A percentile compares a stretch with the other conserved stretches of the same genome.
Evolutionary conservation across 2,888 invertebrate species (phyloP).

Genomic region (Tryphoninae sp.): DNA sequence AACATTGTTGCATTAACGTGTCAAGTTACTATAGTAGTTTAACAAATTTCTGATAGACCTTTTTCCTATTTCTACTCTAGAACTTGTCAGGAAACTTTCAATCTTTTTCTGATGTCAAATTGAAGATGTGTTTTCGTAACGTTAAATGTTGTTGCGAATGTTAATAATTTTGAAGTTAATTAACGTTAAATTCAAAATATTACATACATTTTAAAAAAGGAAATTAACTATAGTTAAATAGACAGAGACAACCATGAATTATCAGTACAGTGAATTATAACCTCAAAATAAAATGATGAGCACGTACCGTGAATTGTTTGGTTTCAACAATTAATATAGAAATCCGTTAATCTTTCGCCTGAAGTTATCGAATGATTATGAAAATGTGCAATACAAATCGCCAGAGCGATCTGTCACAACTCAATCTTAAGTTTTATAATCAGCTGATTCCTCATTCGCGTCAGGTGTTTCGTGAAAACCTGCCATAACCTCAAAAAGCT

Average conservation of each 20-base stretch:
- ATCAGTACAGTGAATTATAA: too few species aligned
- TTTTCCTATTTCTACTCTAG: not conserved
- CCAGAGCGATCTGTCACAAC: not conserved
- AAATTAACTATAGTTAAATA: too few species aligned
- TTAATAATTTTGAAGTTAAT: too few species aligned
- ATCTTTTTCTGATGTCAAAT: too few species aligned
- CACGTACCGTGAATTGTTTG: too few species aligned
- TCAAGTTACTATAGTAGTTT: not conserved
- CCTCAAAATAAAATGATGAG: too few species aligned
- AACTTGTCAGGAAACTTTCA: too few species aligned
- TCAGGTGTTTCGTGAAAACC: not conserved
- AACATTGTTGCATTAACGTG: not conserved
- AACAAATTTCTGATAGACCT: not conserved
- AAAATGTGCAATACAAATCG: not conserved
- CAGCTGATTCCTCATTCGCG: not conserved
- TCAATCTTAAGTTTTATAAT: not conserved
- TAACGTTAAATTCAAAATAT: too few species aligned
- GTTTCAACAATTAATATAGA: not conserved
- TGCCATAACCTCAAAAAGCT: not conserved
- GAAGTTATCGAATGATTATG: not conserved
- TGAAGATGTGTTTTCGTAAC: too few species aligned
- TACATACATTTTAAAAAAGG: too few species aligned
- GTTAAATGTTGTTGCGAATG: too few species aligned
- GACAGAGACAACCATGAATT: too few species aligned
- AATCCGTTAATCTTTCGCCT: not conserved